These are phyloP conservation scores for Heterotilapia buettikoferi DNA, from an alignment of 2,113 vertebrate genomes.

Conservation along the genomic window DNA sequence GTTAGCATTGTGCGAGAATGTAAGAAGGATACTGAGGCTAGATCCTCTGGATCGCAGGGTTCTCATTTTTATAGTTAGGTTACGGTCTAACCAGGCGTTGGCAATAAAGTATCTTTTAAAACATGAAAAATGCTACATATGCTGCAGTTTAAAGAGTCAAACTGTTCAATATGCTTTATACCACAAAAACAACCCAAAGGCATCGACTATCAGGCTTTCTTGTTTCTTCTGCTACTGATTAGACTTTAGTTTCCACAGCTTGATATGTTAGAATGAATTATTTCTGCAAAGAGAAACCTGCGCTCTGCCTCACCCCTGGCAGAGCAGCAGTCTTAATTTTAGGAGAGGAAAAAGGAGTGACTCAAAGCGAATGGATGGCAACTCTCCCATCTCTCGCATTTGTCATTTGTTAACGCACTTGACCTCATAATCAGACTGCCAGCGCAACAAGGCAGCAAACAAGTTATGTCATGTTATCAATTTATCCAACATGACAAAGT, in stretches of 20 bases:
- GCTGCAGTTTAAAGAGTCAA: neutral
- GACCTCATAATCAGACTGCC: constrained; percentile 64
- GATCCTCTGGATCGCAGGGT: neutral
- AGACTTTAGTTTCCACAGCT: neutral
- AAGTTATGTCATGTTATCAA: constrained; percentile 73
- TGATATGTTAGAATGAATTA: neutral
- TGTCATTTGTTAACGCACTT: constrained; percentile 57
- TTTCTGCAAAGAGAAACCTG: neutral
- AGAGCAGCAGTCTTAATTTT: neutral
- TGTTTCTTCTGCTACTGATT: neutral
- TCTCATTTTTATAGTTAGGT: neutral
- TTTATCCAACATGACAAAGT: constrained; percentile 69
- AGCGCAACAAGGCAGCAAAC: constrained; percentile 55
- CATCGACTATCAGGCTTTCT: neutral
- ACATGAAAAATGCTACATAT: neutral
- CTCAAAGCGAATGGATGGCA: constrained; percentile 14
- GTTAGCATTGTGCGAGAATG: neutral
- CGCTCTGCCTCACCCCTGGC: neutral
- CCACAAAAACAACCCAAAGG: neutral
- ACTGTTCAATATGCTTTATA: neutral
- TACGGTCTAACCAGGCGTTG: neutral
- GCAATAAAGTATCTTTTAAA: neutral
- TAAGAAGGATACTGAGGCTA: neutral
- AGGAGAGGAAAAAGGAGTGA: neutral
- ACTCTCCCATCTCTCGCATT: constrained; percentile 46